phyloP scores from a whole-genome alignment of 2,888 invertebrate genomes.

The Steinernema carpocapsae region DNA sequence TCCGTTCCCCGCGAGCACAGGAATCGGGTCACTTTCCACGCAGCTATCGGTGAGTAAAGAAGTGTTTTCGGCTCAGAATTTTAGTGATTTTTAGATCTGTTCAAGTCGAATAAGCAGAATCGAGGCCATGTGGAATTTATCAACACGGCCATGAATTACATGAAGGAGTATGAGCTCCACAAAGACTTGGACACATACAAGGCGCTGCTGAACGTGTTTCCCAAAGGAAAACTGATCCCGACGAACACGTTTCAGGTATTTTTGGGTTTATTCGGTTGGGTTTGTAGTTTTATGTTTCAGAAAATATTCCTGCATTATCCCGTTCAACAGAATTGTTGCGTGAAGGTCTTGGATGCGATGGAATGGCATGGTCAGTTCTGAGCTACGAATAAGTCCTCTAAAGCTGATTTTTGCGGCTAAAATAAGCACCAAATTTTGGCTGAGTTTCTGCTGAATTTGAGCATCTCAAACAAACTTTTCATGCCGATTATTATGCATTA shows the following conservation, averaged over 20 bases:
- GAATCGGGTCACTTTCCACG: slow-evolving; percentile 61
- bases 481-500: too few species aligned
- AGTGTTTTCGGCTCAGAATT: too few species aligned
- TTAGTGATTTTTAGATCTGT: slow-evolving; percentile 76
- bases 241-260: slow-evolving; percentile 73
- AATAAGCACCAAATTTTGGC: too few species aligned
- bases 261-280: background rate
- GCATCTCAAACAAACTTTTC: too few species aligned
- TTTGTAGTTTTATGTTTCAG: slow-evolving; percentile 74
- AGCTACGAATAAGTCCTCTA: slow-evolving; percentile 53
- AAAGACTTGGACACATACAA: slow-evolving; percentile 75
- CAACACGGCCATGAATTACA: slow-evolving; percentile 82
- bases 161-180: slow-evolving; percentile 87
- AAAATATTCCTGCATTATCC: slow-evolving; percentile 91
- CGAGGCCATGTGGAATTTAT: slow-evolving; percentile 93
- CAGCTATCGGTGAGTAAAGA: slow-evolving; percentile 61
- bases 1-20: slow-evolving; percentile 51
- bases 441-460: too few species aligned
- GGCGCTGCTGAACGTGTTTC: slow-evolving; percentile 67
- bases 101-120: slow-evolving; percentile 77
- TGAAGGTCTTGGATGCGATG: slow-evolving; percentile 91
- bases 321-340: slow-evolving; percentile 89
- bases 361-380: slow-evolving; percentile 90
- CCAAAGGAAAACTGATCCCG: slow-evolving; percentile 84
- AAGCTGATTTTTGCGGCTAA: too few species aligned